phyloP scores from a whole-genome alignment of 2,888 invertebrate genomes.

The Nematopogon swammerdamellus region DNA sequence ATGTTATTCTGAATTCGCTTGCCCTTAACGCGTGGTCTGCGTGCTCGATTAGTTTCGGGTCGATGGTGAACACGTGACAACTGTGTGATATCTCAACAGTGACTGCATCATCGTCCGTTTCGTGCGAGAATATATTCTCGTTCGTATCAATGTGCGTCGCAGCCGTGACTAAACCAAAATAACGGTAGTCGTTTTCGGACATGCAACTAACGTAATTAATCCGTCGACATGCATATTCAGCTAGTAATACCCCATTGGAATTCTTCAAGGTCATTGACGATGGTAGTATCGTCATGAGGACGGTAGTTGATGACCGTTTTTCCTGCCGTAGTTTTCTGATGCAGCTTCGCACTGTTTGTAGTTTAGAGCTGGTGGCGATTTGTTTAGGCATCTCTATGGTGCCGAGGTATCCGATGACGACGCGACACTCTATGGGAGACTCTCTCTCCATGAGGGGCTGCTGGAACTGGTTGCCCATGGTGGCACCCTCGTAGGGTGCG shows the following conservation, averaged over 20 bases:
- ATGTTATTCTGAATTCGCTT: conserved; percentile 79
- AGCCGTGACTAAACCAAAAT: conserved; percentile 90
- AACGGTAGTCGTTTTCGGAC: conserved; percentile 86
- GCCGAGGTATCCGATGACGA: conserved; percentile 91
- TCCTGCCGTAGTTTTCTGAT: conserved; percentile 87
- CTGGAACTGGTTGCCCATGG: background rate
- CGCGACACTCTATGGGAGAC: conserved; percentile 67
- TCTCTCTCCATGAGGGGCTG: conserved; percentile 4
- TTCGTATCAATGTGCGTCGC: conserved; percentile 55
- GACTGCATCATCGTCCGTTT: conserved; percentile 15
- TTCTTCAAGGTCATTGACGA: conserved; percentile 78
- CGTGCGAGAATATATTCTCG: conserved; percentile 6
- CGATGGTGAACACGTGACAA: conserved; percentile 93
- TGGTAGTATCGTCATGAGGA: conserved; percentile 80
- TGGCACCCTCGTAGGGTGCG: conserved; percentile 26
- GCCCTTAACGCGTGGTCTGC: conserved; percentile 76
- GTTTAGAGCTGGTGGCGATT: conserved; percentile 68
- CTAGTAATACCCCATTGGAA: conserved; percentile 73
- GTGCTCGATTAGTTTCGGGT: conserved; percentile 82
- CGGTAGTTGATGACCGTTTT: conserved; percentile 80
- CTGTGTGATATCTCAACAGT: conserved; percentile 72
- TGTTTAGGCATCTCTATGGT: conserved; percentile 94
- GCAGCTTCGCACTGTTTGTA: conserved; percentile 79
- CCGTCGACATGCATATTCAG: conserved; percentile 82
- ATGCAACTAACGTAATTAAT: conserved; percentile 88